phyloP scores from a whole-genome alignment of 2,888 invertebrate genomes.

The Trichacis sp. region DNA sequence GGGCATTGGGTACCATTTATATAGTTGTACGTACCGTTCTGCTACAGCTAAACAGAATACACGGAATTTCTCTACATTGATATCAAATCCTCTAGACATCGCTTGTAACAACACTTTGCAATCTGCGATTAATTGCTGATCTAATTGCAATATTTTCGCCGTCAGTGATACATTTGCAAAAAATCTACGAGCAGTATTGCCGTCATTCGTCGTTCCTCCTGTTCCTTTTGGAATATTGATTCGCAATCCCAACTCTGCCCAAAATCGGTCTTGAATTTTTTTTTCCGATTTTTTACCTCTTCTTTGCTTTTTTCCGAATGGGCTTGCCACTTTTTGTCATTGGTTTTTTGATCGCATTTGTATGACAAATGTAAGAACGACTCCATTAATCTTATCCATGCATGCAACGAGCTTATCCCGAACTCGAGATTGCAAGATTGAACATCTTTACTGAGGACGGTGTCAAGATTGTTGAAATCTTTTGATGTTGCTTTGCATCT shows the following conservation, averaged over 20 bases:
- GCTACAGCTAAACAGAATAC: constrained; percentile 18
- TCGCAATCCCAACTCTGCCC: constrained; percentile 14
- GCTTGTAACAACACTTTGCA: constrained; percentile 34
- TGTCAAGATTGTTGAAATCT: constrained; percentile 31
- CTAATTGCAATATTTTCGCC: constrained; percentile 32
- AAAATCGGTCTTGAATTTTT: constrained; percentile 19
- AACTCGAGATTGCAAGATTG: constrained; percentile 33
- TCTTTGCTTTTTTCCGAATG: constrained; percentile 25
- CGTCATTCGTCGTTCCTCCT: constrained; percentile 26
- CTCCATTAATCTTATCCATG: constrained; percentile 56
- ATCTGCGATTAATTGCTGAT: constrained; percentile 29
- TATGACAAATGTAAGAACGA: constrained; percentile 53
- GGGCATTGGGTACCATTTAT: constrained; percentile 33
- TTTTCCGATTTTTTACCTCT: constrained; percentile 11
- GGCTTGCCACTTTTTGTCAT: constrained; percentile 55
- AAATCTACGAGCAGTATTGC: too few relatives aligned
- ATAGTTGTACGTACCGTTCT: constrained; percentile 19
- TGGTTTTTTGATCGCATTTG: constrained; percentile 36
- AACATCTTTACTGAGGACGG: constrained; percentile 18
- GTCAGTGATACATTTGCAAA: constrained; percentile 22
- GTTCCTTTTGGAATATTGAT: constrained; percentile 17
- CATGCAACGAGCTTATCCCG: constrained; percentile 50
- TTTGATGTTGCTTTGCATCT: constrained; percentile 32
- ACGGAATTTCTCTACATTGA: constrained; percentile 31
- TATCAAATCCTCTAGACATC: constrained; percentile 25